A percentile compares a stretch with the other conserved stretches of the same genome.
Evolutionary conservation across 2,113 vertebrate genomes (phyloP).

Genomic region (Amphiprion ocellaris): DNA sequence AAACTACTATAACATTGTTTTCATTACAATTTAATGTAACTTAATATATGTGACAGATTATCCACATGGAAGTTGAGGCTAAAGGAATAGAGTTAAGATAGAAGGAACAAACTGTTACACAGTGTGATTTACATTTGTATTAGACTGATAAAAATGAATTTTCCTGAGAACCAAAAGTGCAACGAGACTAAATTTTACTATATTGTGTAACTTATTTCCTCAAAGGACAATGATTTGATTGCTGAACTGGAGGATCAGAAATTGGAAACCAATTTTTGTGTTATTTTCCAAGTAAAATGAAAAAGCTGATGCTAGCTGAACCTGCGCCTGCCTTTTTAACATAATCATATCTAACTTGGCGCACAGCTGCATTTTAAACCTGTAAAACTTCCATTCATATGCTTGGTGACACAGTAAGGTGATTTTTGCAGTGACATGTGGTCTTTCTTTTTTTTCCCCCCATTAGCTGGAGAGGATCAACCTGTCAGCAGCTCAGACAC

Average conservation of each 20-base stretch:
- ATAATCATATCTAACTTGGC: neutral
- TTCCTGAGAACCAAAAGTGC: neutral
- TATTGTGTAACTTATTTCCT: neutral
- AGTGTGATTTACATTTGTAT: neutral
- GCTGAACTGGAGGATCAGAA: neutral
- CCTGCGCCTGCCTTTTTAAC: neutral
- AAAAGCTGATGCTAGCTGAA: neutral
- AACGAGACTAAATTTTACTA: neutral
- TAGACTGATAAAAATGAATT: neutral
- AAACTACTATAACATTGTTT: neutral
- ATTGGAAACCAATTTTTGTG: neutral
- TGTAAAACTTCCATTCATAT: neutral
- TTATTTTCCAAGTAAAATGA: constrained; percentile 5
- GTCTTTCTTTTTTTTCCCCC: constrained; percentile 31
- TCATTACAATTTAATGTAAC: neutral
- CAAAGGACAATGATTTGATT: neutral
- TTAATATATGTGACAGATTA: neutral
- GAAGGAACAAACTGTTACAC: neutral
- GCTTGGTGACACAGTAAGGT: neutral
- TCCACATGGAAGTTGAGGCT: neutral
- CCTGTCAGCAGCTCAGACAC: constrained; percentile 97
- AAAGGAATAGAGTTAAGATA: neutral
- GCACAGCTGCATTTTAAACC: neutral
- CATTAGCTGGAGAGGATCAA: constrained; percentile 96
- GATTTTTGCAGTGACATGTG: constrained; percentile 17